Conservation (phyloP, 2,888 invertebrate species). For the Balanococcus diminutus region DNA sequence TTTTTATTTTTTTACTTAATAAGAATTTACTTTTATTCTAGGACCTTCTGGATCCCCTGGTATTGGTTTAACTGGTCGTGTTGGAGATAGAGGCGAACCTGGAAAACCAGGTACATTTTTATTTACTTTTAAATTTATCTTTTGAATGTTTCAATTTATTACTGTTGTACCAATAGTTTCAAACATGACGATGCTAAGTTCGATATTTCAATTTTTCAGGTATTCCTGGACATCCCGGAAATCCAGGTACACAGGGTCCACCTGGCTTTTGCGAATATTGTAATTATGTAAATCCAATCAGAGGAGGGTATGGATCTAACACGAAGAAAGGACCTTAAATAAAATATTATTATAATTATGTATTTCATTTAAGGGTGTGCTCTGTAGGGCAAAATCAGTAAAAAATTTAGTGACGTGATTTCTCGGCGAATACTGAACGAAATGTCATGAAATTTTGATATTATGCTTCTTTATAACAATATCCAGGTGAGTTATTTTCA, state of each 20-base stretch:
- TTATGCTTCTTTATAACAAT: no score
- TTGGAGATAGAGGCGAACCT: slow-evolving; percentile 76
- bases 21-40: slow-evolving; percentile 59
- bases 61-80: slow-evolving; percentile 64
- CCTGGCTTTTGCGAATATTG: slow-evolving; percentile 57
- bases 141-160: background rate
- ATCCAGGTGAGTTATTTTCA: no score
- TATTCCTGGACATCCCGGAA: slow-evolving; percentile 55
- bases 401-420: no score
- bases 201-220: slow-evolving; percentile 50
- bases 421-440: no score
- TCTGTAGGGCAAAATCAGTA: no score
- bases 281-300: slow-evolving; percentile 55
- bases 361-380: no score
- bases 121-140: background rate
- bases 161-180: background rate
- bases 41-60: slow-evolving; percentile 73
- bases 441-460: no score
- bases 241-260: slow-evolving; percentile 55
- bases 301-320: slow-evolving; percentile 34
- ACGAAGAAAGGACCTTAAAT: slow-evolving; percentile 56
- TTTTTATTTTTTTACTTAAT: no score
- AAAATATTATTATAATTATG: no score
- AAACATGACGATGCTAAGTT: background rate
- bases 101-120: slow-evolving; percentile 70